phyloP scores from a whole-genome alignment of 2,113 vertebrate genomes.

The Litocranius walleri region DNA sequence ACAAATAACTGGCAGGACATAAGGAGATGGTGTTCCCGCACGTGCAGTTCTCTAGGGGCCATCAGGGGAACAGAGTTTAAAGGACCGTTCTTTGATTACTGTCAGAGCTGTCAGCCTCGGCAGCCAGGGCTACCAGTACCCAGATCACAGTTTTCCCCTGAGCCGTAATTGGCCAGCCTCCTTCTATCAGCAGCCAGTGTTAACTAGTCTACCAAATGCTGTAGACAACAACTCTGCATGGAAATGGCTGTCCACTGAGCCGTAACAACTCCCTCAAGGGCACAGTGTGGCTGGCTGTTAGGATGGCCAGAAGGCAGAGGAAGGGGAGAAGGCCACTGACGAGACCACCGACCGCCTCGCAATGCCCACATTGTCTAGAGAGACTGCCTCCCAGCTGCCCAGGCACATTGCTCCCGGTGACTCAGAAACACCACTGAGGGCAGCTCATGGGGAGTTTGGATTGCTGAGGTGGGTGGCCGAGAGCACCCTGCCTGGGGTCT shows the following conservation, averaged over 20 bases:
- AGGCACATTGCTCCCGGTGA: conserved; percentile 51
- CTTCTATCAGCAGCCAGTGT: conserved; percentile 42
- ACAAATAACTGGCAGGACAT: conserved; percentile 49
- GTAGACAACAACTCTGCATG: conserved; percentile 5
- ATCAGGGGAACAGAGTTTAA: conserved; percentile 38
- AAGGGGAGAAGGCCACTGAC: not conserved
- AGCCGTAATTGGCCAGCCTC: conserved; percentile 13
- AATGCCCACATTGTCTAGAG: not conserved
- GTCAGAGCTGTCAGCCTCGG: conserved; percentile 50
- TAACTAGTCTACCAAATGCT: conserved; percentile 43
- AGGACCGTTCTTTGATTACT: conserved; percentile 45
- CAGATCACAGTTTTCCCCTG: not conserved
- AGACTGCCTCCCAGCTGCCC: not conserved
- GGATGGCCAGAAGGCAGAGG: not conserved
- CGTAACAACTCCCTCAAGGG: conserved; percentile 16
- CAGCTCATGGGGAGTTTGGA: not conserved
- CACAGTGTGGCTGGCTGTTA: not conserved
- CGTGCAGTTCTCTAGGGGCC: conserved; percentile 58
- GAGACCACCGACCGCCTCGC: not conserved
- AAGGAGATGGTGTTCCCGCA: conserved; percentile 44
- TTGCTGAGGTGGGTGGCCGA: conserved; percentile 10
- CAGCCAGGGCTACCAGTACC: conserved; percentile 26
- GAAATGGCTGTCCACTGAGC: conserved; percentile 7
- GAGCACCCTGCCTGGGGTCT: conserved; percentile 62
- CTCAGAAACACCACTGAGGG: conserved; percentile 41